These are phyloP conservation scores for Datnioides undecimradiatus DNA, from an alignment of 2,113 vertebrate species.

Conservation along the genomic window DNA sequence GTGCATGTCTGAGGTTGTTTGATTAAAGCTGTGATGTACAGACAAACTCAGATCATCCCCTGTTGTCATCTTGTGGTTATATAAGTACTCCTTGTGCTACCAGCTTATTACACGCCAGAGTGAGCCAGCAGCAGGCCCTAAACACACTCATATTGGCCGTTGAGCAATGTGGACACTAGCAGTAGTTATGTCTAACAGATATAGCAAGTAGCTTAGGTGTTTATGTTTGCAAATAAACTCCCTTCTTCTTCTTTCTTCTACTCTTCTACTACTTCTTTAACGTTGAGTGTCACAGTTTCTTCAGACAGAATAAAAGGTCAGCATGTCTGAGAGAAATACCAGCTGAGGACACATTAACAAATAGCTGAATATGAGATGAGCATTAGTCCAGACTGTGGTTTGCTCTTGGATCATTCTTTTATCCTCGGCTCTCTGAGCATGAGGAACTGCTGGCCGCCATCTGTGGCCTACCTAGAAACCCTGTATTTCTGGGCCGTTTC, in stretches of 20 bases:
- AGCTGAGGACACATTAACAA: not conserved
- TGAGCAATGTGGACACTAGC: not conserved
- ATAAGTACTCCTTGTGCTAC: not conserved
- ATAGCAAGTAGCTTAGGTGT: not conserved
- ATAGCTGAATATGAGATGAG: slow-evolving; percentile 10
- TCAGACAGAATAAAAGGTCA: not conserved
- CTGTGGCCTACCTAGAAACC: not conserved
- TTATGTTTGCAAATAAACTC: not conserved
- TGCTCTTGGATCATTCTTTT: slow-evolving; percentile 2
- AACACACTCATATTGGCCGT: slow-evolving; percentile 2
- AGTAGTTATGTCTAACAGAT: not conserved
- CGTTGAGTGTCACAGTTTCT: slow-evolving; percentile 10
- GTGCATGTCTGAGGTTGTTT: not conserved
- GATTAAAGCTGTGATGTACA: not conserved
- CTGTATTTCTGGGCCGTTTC: not conserved
- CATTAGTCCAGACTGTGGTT: slow-evolving; percentile 28
- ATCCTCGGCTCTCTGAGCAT: not conserved
- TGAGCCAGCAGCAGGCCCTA: not conserved
- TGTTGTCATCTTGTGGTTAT: slow-evolving; percentile 12
- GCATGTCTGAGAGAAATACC: not conserved
- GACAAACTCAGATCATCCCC: slow-evolving; percentile 30
- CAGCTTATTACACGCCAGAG: not conserved
- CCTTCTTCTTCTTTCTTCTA: not conserved
- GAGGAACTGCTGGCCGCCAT: not conserved
- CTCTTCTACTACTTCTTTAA: no score